Conservation (phyloP, 92 coral and sea anemone genomes). For the Porites cylindrica region DNA sequence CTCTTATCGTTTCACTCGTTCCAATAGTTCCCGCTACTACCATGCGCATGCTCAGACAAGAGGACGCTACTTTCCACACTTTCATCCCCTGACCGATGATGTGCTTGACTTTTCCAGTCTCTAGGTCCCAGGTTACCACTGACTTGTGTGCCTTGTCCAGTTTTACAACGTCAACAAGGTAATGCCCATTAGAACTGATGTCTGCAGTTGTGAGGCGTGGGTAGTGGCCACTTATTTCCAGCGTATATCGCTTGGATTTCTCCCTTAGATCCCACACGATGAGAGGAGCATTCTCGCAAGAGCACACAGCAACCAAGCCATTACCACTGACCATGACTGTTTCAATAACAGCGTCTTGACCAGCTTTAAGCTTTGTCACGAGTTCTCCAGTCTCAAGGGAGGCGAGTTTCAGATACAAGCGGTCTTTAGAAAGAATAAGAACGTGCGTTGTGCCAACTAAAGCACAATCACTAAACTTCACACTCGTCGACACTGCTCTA, state of each 20-base stretch:
- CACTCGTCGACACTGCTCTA: constrained; percentile 79
- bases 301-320: constrained; percentile 88
- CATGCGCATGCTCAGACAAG: constrained; percentile 91
- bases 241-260: constrained; percentile 68
- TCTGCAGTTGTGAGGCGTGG: constrained; percentile 95
- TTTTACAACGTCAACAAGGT: constrained; percentile 91
- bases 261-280: constrained; percentile 91
- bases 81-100: constrained; percentile 88
- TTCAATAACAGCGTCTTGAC: constrained; percentile 91
- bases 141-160: constrained; percentile 89
- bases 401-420: constrained; percentile 89
- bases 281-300: constrained; percentile 92
- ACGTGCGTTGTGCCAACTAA: constrained; percentile 91
- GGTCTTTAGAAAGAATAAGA: constrained; percentile 88
- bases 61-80: constrained; percentile 90
- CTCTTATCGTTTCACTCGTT: constrained; percentile 83
- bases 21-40: constrained; percentile 88
- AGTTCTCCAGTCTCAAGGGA: constrained; percentile 94
- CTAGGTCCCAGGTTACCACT: constrained; percentile 96
- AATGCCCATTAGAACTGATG: constrained; percentile 90
- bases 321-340: constrained; percentile 96
- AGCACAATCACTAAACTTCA: constrained; percentile 95
- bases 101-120: constrained; percentile 91
- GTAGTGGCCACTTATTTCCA: constrained; percentile 85
- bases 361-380: constrained; percentile 91